Percentiles rank a stretch among this genome's conserved stretches.
These are phyloP conservation scores for Phrynocephalus versicolor DNA, from an alignment of 2,113 vertebrate species.

Conservation along the genomic window DNA sequence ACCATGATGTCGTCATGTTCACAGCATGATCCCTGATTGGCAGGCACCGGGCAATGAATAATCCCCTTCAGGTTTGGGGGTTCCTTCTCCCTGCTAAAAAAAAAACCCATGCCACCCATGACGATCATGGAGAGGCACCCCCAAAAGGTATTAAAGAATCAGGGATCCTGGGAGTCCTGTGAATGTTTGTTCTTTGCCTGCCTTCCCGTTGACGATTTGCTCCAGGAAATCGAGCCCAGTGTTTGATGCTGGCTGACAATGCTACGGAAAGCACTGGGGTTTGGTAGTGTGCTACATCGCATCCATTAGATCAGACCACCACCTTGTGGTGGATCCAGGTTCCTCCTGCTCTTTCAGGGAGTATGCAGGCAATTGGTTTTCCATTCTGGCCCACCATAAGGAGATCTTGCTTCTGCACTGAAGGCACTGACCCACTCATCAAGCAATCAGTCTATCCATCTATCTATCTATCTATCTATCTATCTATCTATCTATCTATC, in stretches of 20 bases:
- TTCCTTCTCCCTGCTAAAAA: no score
- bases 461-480: no score
- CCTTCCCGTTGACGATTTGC: neutral
- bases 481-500: no score
- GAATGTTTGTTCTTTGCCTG: no score
- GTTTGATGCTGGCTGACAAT: neutral
- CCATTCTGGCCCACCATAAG: neutral
- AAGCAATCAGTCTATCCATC: no score
- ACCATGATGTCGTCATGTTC: neutral
- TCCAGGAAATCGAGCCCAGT: neutral
- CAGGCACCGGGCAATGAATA: neutral
- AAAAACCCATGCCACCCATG: no score
- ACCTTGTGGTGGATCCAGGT: slow-evolving; percentile 51
- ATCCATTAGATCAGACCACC: slow-evolving; percentile 47
- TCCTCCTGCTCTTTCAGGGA: slow-evolving; percentile 32
- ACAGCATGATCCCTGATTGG: neutral
- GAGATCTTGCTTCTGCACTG: no score
- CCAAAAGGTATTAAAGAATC: neutral
- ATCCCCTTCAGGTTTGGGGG: neutral
- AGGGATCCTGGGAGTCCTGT: no score
- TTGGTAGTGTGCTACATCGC: neutral
- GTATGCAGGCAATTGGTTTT: neutral
- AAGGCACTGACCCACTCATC: no score
- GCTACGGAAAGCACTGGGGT: neutral
- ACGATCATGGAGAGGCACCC: no score